Evolutionary conservation across 2,888 invertebrate species (phyloP).

Genomic region (Heliconius ismenius): DNA sequence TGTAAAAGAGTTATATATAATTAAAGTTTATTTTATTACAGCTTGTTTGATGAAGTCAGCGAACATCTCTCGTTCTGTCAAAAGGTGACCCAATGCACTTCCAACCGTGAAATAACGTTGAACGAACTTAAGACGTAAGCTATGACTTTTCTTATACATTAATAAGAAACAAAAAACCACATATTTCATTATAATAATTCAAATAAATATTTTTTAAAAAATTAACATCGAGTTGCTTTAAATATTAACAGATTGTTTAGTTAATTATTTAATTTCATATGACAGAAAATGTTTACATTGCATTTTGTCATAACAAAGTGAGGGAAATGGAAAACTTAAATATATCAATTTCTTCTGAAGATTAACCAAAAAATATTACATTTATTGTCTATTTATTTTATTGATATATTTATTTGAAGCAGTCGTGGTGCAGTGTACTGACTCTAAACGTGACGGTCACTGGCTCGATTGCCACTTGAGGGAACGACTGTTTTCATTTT

Average conservation of each 20-base stretch:
- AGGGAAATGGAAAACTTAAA: too few relatives aligned
- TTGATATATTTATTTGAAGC: background rate
- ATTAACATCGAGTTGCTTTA: too few relatives aligned
- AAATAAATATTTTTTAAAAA: too few relatives aligned
- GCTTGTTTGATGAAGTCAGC: slow-evolving; percentile 85
- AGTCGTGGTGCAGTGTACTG: background rate
- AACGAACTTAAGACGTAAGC: slow-evolving; percentile 85
- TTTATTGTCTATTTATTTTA: background rate
- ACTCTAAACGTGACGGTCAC: background rate
- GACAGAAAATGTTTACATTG: background rate
- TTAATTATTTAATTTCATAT: too few relatives aligned
- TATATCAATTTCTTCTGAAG: too few relatives aligned
- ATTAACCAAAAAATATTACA: too few relatives aligned
- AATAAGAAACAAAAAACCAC: too few relatives aligned
- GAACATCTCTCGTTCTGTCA: slow-evolving; percentile 88
- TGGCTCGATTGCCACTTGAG: background rate
- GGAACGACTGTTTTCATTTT: background rate
- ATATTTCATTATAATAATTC: too few relatives aligned
- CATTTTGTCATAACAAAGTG: too few relatives aligned
- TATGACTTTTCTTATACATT: too few relatives aligned
- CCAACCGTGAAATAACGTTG: slow-evolving; percentile 86
- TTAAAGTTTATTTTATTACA: slow-evolving; percentile 46
- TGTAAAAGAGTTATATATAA: background rate
- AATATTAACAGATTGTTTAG: too few relatives aligned
- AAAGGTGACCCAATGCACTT: slow-evolving; percentile 85